phyloP scores from a whole-genome alignment of 2,888 invertebrate species.

The Drosophila anceps region DNA sequence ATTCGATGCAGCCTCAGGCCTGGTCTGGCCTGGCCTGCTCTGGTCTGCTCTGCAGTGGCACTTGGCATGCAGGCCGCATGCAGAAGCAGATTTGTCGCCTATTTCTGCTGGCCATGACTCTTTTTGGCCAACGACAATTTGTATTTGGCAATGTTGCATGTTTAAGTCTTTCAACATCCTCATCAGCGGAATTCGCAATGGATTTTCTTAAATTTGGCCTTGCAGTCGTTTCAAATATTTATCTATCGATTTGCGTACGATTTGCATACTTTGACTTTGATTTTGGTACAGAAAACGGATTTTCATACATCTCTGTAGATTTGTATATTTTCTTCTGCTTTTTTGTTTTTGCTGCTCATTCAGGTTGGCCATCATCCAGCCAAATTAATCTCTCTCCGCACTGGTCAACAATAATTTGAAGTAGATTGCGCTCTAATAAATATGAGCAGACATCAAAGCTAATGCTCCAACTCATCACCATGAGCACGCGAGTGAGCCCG shows the following conservation, averaged over 20 bases:
- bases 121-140: slow-evolving; percentile 72
- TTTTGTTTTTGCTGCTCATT: neutral
- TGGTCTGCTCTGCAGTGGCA: slow-evolving; percentile 32
- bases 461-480: slow-evolving; percentile 84
- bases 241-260: slow-evolving; percentile 31
- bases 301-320: neutral
- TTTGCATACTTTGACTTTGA: slow-evolving; percentile 30
- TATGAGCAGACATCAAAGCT: slow-evolving; percentile 82
- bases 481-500: slow-evolving; percentile 71
- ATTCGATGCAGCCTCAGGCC: slow-evolving; percentile 9
- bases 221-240: slow-evolving; percentile 20
- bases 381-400: slow-evolving; percentile 31
- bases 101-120: slow-evolving; percentile 58
- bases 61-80: slow-evolving; percentile 56
- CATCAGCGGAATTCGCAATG: slow-evolving; percentile 49
- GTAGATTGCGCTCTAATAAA: slow-evolving; percentile 83
- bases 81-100: slow-evolving; percentile 75
- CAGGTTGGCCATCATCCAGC: slow-evolving; percentile 8
- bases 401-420: slow-evolving; percentile 62
- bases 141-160: slow-evolving; percentile 74
- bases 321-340: neutral
- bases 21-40: neutral
- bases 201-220: slow-evolving; percentile 43
- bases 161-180: slow-evolving; percentile 69
- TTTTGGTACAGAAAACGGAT: neutral